Evolutionary conservation across 2,113 vertebrate genomes (phyloP).

Genomic region (Oncorhynchus keta): DNA sequence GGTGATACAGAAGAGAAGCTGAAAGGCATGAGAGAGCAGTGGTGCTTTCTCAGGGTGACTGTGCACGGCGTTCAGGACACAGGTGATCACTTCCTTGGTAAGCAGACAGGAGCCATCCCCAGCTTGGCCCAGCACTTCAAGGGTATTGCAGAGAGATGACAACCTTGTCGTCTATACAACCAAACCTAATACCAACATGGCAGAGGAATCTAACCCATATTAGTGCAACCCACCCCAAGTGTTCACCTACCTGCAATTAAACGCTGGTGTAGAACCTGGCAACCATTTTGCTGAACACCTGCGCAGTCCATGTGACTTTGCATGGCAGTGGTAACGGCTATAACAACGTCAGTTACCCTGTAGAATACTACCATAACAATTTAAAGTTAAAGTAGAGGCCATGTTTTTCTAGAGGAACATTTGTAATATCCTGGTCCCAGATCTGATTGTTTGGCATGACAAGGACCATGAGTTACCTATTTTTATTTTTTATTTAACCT

Average conservation of each 20-base stretch:
- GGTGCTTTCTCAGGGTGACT: slow-evolving; percentile 30
- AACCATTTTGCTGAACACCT: slow-evolving; percentile 55
- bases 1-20: slow-evolving; percentile 62
- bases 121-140: slow-evolving; percentile 52
- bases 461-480: not conserved
- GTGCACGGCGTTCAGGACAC: slow-evolving; percentile 44
- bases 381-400: not conserved
- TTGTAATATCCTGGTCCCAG: too few relatives aligned
- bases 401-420: too few relatives aligned
- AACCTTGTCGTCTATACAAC: too few relatives aligned
- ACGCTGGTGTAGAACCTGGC: slow-evolving; percentile 59
- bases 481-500: too few relatives aligned
- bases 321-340: slow-evolving; percentile 29
- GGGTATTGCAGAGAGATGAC: not conserved
- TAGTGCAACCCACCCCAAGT: not conserved
- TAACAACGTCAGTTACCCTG: not conserved
- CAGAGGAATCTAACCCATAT: not conserved
- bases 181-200: not conserved
- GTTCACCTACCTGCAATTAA: slow-evolving; percentile 54
- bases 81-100: slow-evolving; percentile 1
- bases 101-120: not conserved
- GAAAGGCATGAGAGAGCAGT: slow-evolving; percentile 48
- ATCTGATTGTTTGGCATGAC: not conserved
- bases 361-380: not conserved
- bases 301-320: slow-evolving; percentile 48